Evolutionary conservation across 1,140 invertebrate species (phyloP).

Genomic region (Zophobas atratus): DNA sequence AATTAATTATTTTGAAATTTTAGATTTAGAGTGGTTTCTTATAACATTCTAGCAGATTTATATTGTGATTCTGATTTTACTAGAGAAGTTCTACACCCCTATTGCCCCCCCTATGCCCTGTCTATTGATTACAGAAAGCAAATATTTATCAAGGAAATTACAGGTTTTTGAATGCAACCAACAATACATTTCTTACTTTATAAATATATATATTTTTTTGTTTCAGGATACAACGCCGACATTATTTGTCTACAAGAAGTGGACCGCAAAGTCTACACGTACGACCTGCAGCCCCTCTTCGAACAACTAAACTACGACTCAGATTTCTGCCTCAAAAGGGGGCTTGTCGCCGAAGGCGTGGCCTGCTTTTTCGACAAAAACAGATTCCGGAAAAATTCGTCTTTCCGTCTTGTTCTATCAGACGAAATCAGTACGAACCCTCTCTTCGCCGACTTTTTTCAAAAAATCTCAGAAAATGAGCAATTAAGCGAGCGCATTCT

Average conservation of each 20-base stretch:
- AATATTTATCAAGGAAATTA: constrained; percentile 87
- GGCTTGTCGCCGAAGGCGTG: constrained; percentile 83
- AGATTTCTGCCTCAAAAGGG: constrained; percentile 80
- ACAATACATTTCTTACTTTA: not conserved
- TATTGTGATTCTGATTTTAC: constrained; percentile 90
- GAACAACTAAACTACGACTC: constrained; percentile 72
- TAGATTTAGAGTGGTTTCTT: constrained; percentile 87
- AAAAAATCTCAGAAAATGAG: constrained; percentile 74
- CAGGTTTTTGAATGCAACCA: constrained; percentile 68
- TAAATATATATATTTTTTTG: constrained; percentile 57
- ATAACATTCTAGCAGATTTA: constrained; percentile 92
- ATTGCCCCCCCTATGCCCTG: constrained; percentile 87
- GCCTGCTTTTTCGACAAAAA: constrained; percentile 82
- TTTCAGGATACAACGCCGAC: constrained; percentile 88
- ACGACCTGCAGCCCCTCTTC: constrained; percentile 80
- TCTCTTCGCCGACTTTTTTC: constrained; percentile 76
- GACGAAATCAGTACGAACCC: constrained; percentile 72
- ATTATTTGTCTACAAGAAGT: constrained; percentile 95
- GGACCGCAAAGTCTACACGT: constrained; percentile 83
- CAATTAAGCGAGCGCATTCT: constrained; percentile 75
- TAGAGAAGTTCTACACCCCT: constrained; percentile 81
- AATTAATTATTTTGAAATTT: constrained; percentile 44
- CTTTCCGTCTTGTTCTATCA: constrained; percentile 64
- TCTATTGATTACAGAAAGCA: constrained; percentile 90
- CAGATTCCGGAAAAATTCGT: constrained; percentile 72